Base-by-base conservation (phyloP, 1,140 invertebrate genomes). In the Mactra quadrangularis region DNA sequence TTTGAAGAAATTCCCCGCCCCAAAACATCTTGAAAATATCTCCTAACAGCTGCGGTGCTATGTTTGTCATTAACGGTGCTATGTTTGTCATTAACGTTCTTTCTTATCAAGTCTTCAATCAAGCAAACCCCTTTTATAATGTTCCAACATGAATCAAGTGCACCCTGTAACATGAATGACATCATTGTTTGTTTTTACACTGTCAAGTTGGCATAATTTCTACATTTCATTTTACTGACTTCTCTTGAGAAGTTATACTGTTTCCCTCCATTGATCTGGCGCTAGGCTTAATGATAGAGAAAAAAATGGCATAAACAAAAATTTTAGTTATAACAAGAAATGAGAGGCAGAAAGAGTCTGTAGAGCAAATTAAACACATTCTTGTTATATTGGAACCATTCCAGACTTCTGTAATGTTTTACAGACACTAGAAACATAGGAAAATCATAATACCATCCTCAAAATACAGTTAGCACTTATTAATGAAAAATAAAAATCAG, bases 81-180 rank as follows among this genome's bases (percentile, higher is more conserved):
- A 64, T 64, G 60, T 45, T 38, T 64, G 60, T 64, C 60, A 64
- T 15, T 22, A 64, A 68, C 29, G 45, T 50, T 33, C 38, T 19
- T 47, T 68, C 64, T 50, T 68, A 68, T 68, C 64, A 68, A 41
- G 47, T 25, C 41, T 68, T 68, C 41, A 68, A 68, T 68, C 64
- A 68, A 27, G 45, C 64, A 68, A 41, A 41, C 64, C 41, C 41
- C 1, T 27, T 19, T 45, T 47, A 2, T 6, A 27, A 68, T 68
- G 41, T 47, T 47, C 38, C 38, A 68, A 68, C 64, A 68, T 68
- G 64, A 68, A 68, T 68, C 64, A 68, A 68, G 64, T 50, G 64
- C 45, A 68, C n/a, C 64, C 22, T 41, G 9, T 25, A 68, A 68
- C 41, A 50, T 3, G 7, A 52, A 68, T 68, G 64, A 38, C 38